Evolutionary conservation across 1,140 invertebrate species (phyloP), one percentile per base, ranked within the genome.

Genomic region (Agrilus planipennis): DNA sequence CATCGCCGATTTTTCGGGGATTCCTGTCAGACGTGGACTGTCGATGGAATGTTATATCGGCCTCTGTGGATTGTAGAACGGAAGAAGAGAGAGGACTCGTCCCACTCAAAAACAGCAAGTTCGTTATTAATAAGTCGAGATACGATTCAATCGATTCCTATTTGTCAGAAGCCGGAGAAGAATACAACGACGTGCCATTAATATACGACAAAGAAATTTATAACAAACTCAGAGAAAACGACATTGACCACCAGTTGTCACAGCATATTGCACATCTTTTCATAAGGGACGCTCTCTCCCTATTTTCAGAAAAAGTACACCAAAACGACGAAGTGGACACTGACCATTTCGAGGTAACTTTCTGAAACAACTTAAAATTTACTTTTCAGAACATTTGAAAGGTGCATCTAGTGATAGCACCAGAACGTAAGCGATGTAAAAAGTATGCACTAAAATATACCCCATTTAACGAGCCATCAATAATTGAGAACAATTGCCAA

Each of bases 121-220:
- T 92, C 68, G 75, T 76, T 31, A 98, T 99, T 47, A 79, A 79
- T 39, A 99, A 99, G 65, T 97, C 93, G 5, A 72, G 96, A 23
- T 99, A 98, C 61, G 94, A 95, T 63, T 95, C 93, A 1, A 95
- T 98, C 31, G 92, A 97, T 65, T 93, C 86, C 2, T 99, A 99
- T 62, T 70, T 99, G 7, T 96, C 91, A 27, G 75, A 79, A 14
- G 76, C 82, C 49, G 84, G 89, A 29, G 82, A 81, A 52, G 78
- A 77, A 65, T 97, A 88, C 64, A 97, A 95, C 60, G 92, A 97
- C 65, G 82, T 95, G 46, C 75, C 81, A 14, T 64, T 99, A 16
- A 76, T 84, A 5, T 89, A 92, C 58, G 90, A 99, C 54, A 61
- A 84, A 51, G 71, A 77, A 2, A 76, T 94, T 41, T 92, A 86